These are phyloP conservation scores for Mesorhabditis spiculigera DNA, from an alignment of 2,888 invertebrate genomes.

Conservation along the genomic window DNA sequence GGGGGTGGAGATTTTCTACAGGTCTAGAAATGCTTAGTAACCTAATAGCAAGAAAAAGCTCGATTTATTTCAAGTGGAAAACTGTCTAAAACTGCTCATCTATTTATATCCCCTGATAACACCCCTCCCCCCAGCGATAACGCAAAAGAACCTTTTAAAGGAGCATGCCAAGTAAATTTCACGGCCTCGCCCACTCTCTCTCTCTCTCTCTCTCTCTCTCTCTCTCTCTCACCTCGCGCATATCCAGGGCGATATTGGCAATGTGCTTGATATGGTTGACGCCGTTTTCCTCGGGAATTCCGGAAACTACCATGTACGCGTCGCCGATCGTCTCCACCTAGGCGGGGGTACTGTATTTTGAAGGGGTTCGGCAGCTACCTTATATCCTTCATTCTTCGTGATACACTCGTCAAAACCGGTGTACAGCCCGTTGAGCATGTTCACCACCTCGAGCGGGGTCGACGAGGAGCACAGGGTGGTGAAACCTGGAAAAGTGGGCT, in stretches of 20 bases:
- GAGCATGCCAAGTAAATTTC: too few species aligned
- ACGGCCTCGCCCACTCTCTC: too few species aligned
- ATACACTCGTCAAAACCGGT: slow-evolving; percentile 55
- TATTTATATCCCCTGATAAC: too few species aligned
- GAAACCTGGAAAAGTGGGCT: slow-evolving; percentile 36
- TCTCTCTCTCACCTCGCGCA: slow-evolving; percentile 33
- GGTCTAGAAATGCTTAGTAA: too few species aligned
- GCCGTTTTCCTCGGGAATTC: slow-evolving; percentile 55
- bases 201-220: neutral
- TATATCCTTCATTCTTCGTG: slow-evolving; percentile 39
- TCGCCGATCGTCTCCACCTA: slow-evolving; percentile 55
- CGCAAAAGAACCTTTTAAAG: too few species aligned
- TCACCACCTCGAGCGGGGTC: slow-evolving; percentile 54
- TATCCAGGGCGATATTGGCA: slow-evolving; percentile 46
- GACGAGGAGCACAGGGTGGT: slow-evolving; percentile 52
- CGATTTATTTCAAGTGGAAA: neutral
- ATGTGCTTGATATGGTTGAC: slow-evolving; percentile 44
- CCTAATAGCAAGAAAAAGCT: neutral
- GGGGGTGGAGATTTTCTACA: too few species aligned
- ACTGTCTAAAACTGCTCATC: too few species aligned
- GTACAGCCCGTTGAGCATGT: slow-evolving; percentile 53
- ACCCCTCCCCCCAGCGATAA: too few species aligned
- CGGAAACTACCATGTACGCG: slow-evolving; percentile 55
- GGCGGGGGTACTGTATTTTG: neutral
- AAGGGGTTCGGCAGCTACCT: slow-evolving; percentile 16